phyloP scores from a whole-genome alignment of 2,888 invertebrate genomes.

The Azorinus chamasolen region DNA sequence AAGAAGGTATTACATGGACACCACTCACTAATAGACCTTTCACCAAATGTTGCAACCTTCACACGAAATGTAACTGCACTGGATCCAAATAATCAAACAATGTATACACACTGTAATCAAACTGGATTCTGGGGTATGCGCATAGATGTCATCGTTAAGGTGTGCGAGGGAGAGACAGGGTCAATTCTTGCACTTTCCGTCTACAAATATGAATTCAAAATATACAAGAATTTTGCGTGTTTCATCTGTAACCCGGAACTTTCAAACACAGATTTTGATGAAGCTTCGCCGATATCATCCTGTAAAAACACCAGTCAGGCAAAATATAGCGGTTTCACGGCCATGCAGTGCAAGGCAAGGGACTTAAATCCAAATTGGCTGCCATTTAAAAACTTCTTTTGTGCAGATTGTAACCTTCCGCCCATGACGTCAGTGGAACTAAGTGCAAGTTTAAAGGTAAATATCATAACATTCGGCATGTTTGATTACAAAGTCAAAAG shows the following conservation, averaged over 20 bases:
- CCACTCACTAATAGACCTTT: no score
- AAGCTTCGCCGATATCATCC: not conserved
- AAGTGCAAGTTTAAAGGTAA: no score
- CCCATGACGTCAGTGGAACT: no score
- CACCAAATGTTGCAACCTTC: no score
- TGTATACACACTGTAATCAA: constrained; percentile 20
- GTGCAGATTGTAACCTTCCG: constrained; percentile 25
- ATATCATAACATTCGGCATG: no score
- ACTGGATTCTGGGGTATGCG: constrained; percentile 8
- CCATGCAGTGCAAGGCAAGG: constrained; percentile 7
- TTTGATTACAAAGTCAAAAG: no score
- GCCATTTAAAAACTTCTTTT: constrained; percentile 34
- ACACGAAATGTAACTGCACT: no score
- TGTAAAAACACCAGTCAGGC: constrained; percentile 15
- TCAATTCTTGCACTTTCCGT: constrained; percentile 1
- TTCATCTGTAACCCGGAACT: constrained; percentile 37
- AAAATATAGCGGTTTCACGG: not conserved
- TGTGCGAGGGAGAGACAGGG: constrained; percentile 9
- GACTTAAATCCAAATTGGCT: constrained; percentile 13
- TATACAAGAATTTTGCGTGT: constrained; percentile 36
- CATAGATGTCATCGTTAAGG: not conserved
- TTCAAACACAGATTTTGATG: not conserved
- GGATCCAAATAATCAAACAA: not conserved
- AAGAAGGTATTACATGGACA: no score
- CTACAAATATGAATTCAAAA: constrained; percentile 14